Conservation (phyloP, 1,140 invertebrate species). For the Pogonognathellus flavescens region DNA sequence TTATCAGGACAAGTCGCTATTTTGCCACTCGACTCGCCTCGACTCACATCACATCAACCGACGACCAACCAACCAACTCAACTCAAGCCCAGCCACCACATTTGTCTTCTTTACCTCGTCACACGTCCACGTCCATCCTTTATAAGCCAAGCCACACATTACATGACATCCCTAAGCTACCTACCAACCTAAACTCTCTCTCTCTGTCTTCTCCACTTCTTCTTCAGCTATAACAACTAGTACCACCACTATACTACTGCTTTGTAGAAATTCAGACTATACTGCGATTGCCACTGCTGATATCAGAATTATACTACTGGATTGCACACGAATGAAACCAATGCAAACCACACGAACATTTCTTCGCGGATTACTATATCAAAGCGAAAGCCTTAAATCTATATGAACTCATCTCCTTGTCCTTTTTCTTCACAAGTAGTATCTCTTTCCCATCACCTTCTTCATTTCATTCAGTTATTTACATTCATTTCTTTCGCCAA, state of each 20-base stretch:
- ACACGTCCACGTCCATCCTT: slow-evolving; percentile 3
- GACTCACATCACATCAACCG: not conserved
- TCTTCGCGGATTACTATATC: no score
- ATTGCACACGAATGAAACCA: no score
- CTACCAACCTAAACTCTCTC: not conserved
- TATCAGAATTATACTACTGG: no score
- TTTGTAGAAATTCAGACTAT: no score
- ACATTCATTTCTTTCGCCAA: not conserved
- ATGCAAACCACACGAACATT: no score
- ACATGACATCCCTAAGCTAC: not conserved
- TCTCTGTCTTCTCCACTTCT: not conserved
- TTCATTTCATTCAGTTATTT: not conserved
- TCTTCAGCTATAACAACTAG: not conserved
- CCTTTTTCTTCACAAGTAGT: not conserved
- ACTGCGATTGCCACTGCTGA: no score
- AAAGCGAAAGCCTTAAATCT: no score
- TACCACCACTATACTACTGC: no score
- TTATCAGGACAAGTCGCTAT: slow-evolving; percentile 37
- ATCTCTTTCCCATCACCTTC: not conserved
- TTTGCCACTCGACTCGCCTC: slow-evolving; percentile 11
- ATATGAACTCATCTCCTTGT: not conserved
- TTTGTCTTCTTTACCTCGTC: slow-evolving; percentile 37
- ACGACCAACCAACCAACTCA: not conserved
- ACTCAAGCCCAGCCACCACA: not conserved
- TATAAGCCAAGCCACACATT: not conserved